Base-by-base conservation (phyloP, 2,888 invertebrate species). In the Phytoseiulus persimilis region DNA sequence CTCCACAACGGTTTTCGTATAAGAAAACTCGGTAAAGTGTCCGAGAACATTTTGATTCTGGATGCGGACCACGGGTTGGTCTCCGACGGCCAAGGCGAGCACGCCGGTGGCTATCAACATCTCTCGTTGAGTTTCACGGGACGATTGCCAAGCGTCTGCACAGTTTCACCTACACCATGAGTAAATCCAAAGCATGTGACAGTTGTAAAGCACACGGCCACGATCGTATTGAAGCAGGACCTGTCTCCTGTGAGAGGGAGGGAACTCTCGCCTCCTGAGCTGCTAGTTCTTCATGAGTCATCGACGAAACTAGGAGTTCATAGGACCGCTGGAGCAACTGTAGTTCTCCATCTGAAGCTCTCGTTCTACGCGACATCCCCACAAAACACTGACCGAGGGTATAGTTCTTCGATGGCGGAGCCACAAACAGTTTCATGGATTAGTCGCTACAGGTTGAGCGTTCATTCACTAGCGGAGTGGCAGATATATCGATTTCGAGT, bases 71-170 rank as follows among this genome's bases (percentile, higher is more conserved):
- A 33, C 33, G 6, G 87, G 33, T 45, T 33, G 32, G n/a, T 33
- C 32, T 33, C 87, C n/a, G 32, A 33, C 28, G 87, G 32, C 32
- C 39, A 87, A 31, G 18, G 87, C 87, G 39, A 87, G 83, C 5
- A 83, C 14, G 28, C 32, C 83, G 83, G 83, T 83, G 83, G 87
- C 33, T 87, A 87, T 33, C 32, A 87, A 31, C 87, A 87, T 87
- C 45, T 18, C 9, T 32, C 6, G 87, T 33, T 9, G 32, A 11
- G 23, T 84, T 28, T 2, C 31, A 28, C 84, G 1, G n/a, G 32
- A 33, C 31, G 11, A 87, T 23, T 28, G 65, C 14, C 65, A 23
- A n/a, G 11, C 28, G 2, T 23, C 5, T 6, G 28, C 65, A 65
- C 9, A 11, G 28, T 28, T 28, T 23, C 5, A 23, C 65, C 65